Evolutionary conservation across 64 coral and sea anemone species (phyloP).

Genomic region (Pocillopora verrucosa): DNA sequence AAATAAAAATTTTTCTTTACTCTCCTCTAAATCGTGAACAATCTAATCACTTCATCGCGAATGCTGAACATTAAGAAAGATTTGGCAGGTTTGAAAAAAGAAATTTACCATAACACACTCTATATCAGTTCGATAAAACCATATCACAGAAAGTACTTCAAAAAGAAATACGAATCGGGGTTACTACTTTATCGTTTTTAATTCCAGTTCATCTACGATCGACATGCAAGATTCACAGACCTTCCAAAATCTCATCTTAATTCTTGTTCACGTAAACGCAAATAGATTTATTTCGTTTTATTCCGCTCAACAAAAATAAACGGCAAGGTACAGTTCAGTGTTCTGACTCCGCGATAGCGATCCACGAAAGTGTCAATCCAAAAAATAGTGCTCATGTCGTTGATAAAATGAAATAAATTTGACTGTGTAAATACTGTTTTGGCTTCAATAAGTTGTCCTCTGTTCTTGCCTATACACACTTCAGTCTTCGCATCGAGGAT

Average conservation of each 20-base stretch:
- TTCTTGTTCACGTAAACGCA: background rate
- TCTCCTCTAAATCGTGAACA: conserved; percentile 17
- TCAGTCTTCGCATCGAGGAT: background rate
- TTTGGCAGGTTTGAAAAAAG: conserved; percentile 34
- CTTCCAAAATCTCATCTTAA: background rate
- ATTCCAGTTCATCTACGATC: background rate
- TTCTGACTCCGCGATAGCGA: background rate
- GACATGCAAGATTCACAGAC: background rate
- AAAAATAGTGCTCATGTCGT: background rate
- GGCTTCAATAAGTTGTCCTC: background rate
- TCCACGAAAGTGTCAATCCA: background rate
- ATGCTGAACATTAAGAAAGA: conserved; percentile 6
- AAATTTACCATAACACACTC: background rate
- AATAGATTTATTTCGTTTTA: background rate
- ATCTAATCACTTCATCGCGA: conserved; percentile 44
- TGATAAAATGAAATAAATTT: conserved; percentile 11
- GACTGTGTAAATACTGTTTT: conserved; percentile 16
- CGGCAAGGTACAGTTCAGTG: background rate
- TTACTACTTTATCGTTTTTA: background rate
- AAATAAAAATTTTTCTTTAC: background rate
- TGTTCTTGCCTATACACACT: background rate
- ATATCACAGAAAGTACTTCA: conserved; percentile 7
- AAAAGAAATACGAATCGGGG: background rate
- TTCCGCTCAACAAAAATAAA: background rate
- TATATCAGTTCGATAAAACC: conserved; percentile 25